Evolutionary conservation across 2,888 invertebrate genomes (phyloP).

Genomic region (Hydriomena furcata): DNA sequence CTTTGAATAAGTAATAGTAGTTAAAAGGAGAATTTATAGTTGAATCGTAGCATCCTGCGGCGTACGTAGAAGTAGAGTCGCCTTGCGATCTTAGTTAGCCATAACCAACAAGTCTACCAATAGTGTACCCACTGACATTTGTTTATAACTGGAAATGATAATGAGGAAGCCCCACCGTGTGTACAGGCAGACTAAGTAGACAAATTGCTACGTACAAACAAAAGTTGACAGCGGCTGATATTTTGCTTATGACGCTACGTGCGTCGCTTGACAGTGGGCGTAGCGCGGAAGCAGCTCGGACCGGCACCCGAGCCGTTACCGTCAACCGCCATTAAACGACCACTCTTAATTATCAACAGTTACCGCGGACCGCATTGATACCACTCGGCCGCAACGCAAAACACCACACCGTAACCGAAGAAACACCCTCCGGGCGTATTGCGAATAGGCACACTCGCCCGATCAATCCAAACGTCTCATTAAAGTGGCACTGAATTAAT

Average conservation of each 20-base stretch:
- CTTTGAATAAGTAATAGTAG: background rate
- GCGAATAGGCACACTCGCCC: conserved; percentile 22
- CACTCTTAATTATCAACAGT: conserved; percentile 81
- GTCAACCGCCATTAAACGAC: conserved; percentile 68
- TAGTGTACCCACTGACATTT: conserved; percentile 1
- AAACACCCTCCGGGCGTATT: conserved; percentile 40
- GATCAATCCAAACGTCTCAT: conserved; percentile 29
- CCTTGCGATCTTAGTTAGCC: background rate
- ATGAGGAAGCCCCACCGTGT: conserved; percentile 8
- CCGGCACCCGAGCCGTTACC: conserved; percentile 68
- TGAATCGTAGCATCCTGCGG: no score
- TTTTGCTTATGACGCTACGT: conserved; percentile 39
- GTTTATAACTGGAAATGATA: conserved; percentile 17
- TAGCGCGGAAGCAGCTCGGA: conserved; percentile 63
- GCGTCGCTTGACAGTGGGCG: conserved; percentile 52
- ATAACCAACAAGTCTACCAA: background rate
- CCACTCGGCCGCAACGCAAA: conserved; percentile 49
- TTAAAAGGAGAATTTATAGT: background rate
- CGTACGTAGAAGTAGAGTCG: no score
- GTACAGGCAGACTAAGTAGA: conserved; percentile 9
- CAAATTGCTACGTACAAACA: conserved; percentile 10
- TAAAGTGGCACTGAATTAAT: conserved; percentile 26
- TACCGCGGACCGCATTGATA: conserved; percentile 59
- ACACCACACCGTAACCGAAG: conserved; percentile 49
- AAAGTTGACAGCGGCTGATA: conserved; percentile 38